phyloP scores from a whole-genome alignment of 2,888 invertebrate species.

The Chalcis sispes region DNA sequence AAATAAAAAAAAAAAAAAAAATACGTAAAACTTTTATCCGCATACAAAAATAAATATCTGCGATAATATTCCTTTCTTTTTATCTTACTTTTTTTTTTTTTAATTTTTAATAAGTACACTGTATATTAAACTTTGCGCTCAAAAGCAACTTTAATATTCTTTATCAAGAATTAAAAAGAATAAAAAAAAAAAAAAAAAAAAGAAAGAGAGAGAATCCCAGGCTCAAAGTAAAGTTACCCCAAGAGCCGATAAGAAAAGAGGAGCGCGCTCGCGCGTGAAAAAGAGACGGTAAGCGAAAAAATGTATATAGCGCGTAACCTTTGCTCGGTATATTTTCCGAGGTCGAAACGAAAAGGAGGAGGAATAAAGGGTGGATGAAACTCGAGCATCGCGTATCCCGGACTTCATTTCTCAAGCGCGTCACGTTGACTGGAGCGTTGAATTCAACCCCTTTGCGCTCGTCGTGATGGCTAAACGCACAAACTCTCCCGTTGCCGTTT shows the following conservation, averaged over 20 bases:
- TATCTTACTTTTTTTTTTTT: background rate
- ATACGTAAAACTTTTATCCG: background rate
- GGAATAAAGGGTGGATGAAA: background rate
- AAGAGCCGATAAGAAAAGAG: conserved; percentile 30
- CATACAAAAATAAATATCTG: no score
- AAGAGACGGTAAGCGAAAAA: background rate
- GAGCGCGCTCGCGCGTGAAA: background rate
- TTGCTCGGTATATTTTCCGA: background rate
- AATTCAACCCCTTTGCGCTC: conserved; percentile 54
- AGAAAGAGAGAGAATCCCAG: conserved; percentile 12
- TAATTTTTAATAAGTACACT: background rate
- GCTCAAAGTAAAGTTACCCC: conserved; percentile 19
- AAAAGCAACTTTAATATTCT: conserved; percentile 24
- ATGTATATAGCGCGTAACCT: background rate
- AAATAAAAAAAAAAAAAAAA: no score
- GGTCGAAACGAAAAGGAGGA: background rate
- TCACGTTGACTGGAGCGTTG: conserved; percentile 17
- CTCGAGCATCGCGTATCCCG: conserved; percentile 8
- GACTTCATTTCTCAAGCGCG: conserved; percentile 31
- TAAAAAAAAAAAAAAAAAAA: background rate
- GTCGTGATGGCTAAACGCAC: conserved; percentile 39
- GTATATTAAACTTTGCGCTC: background rate
- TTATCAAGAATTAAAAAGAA: conserved; percentile 1
- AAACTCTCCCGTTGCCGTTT: conserved; percentile 42
- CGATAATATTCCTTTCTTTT: background rate